These are phyloP conservation scores for Cyprinodon brontotheroides DNA, from an alignment of 2,113 vertebrate genomes.

Conservation along the genomic window DNA sequence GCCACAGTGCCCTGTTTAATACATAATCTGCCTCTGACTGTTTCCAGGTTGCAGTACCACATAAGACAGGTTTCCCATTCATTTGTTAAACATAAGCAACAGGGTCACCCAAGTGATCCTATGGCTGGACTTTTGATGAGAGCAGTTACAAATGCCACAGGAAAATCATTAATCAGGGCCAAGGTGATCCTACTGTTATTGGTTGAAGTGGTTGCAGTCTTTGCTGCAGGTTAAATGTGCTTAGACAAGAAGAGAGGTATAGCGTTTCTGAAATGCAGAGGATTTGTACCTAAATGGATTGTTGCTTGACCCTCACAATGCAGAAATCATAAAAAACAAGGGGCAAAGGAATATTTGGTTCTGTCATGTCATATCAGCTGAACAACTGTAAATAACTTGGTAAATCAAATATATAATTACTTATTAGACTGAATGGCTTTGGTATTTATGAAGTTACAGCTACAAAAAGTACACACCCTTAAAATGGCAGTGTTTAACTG, in stretches of 20 bases:
- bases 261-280: constrained; percentile 28
- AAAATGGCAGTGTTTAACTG: too few species aligned
- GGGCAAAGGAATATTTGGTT: background rate
- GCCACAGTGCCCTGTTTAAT: constrained; percentile 30
- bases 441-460: too few species aligned
- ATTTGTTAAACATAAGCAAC: constrained; percentile 67
- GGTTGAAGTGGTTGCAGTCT: constrained; percentile 52
- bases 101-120: constrained; percentile 52
- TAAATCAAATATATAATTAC: too few species aligned
- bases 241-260: constrained; percentile 54
- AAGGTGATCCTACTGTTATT: constrained; percentile 46
- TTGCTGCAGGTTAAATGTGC: constrained; percentile 71
- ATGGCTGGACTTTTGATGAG: constrained; percentile 61
- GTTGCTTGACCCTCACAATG: background rate
- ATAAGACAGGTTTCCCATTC: constrained; percentile 70
- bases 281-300: constrained; percentile 23
- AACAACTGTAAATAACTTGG: background rate
- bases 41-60: constrained; percentile 52
- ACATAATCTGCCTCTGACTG: constrained; percentile 25
- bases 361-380: background rate
- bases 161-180: constrained; percentile 76
- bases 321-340: constrained; percentile 14
- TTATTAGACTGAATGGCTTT: too few species aligned
- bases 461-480: too few species aligned
- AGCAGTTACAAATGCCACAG: constrained; percentile 56